Conservation (phyloP, 2,888 invertebrate genomes). For the Latrodectus elegans region DNA sequence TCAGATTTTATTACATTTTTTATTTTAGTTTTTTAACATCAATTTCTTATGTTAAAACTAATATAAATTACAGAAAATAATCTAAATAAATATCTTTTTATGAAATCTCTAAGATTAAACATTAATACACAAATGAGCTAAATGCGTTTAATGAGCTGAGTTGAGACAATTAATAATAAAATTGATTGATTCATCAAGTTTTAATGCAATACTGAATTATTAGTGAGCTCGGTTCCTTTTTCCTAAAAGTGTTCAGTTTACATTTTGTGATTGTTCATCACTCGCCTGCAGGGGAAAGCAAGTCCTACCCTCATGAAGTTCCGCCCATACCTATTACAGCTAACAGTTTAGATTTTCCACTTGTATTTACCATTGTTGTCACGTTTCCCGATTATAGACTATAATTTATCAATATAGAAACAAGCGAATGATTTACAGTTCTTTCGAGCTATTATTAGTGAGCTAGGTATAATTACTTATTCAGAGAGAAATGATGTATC, state of each 20-base stretch:
- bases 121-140: background rate
- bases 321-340: conserved; percentile 56
- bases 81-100: background rate
- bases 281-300: conserved; percentile 8
- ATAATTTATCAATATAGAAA: conserved; percentile 66
- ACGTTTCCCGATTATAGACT: conserved; percentile 60
- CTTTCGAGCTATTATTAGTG: conserved; percentile 53
- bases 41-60: too few relatives aligned
- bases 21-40: too few relatives aligned
- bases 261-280: conserved; percentile 42
- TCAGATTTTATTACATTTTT: too few relatives aligned
- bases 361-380: conserved; percentile 64
- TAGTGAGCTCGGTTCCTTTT: conserved; percentile 20
- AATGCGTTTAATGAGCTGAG: background rate
- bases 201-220: conserved; percentile 47
- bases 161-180: too few relatives aligned
- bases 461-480: conserved; percentile 55
- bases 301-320: background rate
- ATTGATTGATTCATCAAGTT: conserved; percentile 35
- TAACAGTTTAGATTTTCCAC: conserved; percentile 45
- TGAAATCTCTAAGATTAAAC: background rate
- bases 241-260: conserved; percentile 1
- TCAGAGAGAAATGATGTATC: conserved; percentile 57
- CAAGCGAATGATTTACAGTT: conserved; percentile 52
- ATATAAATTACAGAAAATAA: too few relatives aligned